phyloP scores from a whole-genome alignment of 2,888 invertebrate species.

The Stomorhina lunata region DNA sequence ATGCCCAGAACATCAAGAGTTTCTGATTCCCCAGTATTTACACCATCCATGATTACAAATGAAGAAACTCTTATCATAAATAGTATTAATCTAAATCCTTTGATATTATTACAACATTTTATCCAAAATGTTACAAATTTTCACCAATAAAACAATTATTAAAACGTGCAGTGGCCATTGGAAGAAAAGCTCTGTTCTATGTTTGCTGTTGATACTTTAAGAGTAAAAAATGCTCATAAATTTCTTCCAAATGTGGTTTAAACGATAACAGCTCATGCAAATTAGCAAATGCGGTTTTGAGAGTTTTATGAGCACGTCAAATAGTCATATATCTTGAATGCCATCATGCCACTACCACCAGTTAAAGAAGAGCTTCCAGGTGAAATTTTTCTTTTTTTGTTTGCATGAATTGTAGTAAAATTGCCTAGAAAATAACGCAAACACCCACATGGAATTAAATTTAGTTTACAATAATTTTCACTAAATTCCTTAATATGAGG shows the following conservation, averaged over 20 bases:
- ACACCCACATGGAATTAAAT: constrained; percentile 40
- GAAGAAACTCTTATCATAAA: too few species aligned
- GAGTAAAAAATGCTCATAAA: constrained; percentile 14
- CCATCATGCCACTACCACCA: constrained; percentile 53
- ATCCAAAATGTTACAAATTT: background rate
- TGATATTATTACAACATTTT: too few species aligned
- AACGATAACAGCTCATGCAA: constrained; percentile 50
- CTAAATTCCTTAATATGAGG: background rate
- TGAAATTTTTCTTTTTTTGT: constrained; percentile 34
- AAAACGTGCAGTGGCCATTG: background rate
- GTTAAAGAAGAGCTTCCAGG: constrained; percentile 55
- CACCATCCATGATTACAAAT: too few species aligned
- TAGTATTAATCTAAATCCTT: too few species aligned
- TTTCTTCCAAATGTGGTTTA: constrained; percentile 11
- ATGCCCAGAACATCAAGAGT: too few species aligned
- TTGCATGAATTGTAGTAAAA: constrained; percentile 15
- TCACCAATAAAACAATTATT: background rate
- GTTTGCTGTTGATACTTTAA: background rate
- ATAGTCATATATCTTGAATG: constrained; percentile 60
- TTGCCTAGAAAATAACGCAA: background rate
- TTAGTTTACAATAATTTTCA: constrained; percentile 27
- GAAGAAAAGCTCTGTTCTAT: background rate
- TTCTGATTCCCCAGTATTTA: too few species aligned
- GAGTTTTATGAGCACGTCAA: constrained; percentile 60
- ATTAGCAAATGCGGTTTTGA: constrained; percentile 53